These are phyloP conservation scores for Chelonia mydas DNA, from an alignment of 2,797 vertebrate genomes.

Conservation along the genomic window DNA sequence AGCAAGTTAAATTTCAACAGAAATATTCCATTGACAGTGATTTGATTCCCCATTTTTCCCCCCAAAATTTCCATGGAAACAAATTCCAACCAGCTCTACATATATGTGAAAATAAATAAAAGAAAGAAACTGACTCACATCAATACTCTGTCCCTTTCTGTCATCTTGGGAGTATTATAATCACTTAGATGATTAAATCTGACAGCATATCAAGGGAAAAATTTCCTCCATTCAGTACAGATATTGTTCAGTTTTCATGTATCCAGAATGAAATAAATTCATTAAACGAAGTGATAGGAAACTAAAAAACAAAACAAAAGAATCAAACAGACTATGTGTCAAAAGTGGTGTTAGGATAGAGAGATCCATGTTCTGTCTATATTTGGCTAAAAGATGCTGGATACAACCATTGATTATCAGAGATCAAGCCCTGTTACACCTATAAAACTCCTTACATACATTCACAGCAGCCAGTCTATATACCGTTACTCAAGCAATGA, in stretches of 20 bases:
- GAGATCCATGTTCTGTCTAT: neutral
- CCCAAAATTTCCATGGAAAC: neutral
- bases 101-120: no score
- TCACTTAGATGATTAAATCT: neutral
- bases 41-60: no score
- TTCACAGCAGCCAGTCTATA: neutral
- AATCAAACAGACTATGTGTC: neutral
- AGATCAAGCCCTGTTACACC: accelerated
- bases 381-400: neutral
- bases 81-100: neutral
- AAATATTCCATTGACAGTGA: no score
- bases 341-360: neutral
- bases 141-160: neutral
- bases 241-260: neutral
- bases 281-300: neutral
- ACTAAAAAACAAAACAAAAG: neutral
- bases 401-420: neutral
- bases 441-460: neutral
- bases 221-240: neutral
- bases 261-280: neutral
- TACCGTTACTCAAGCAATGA: neutral
- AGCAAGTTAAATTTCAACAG: neutral
- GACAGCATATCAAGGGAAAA: neutral
- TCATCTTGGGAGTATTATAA: neutral
- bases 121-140: neutral